These are phyloP conservation scores for Scolopax bukidnonensis DNA, from an alignment of 2,797 vertebrate genomes.

Conservation along the genomic window DNA sequence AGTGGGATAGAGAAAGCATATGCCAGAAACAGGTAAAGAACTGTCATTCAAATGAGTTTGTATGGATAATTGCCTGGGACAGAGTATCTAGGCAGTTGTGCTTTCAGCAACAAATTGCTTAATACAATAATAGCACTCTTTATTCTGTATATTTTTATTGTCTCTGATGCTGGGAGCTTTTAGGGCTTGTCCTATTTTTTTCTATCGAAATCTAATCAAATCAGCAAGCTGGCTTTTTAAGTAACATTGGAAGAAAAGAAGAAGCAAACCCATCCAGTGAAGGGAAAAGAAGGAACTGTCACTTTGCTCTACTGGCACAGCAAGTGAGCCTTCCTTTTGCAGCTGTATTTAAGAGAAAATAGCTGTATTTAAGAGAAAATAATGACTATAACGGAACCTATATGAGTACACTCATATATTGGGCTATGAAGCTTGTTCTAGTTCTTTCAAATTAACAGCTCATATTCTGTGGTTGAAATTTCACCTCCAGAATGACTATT, in stretches of 20 bases:
- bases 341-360: background rate
- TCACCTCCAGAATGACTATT: background rate
- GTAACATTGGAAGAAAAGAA: background rate
- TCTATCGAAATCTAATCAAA: background rate
- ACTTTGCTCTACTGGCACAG: background rate
- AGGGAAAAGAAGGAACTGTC: background rate
- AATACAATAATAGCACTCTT: background rate
- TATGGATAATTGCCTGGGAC: background rate
- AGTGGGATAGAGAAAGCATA: constrained; percentile 87
- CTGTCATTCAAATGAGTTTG: background rate
- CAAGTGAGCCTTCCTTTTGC: background rate
- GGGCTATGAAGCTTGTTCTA: background rate
- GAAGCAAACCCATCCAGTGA: background rate
- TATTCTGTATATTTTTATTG: background rate
- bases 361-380: background rate
- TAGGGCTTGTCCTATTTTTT: background rate
- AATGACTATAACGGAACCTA: background rate
- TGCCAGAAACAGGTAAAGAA: constrained; percentile 83
- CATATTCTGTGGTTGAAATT: background rate
- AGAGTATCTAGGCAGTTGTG: background rate
- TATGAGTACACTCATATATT: background rate
- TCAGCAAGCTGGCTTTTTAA: background rate
- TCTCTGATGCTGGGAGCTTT: background rate
- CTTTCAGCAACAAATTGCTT: background rate
- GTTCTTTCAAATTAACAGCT: background rate